Evolutionary conservation across 2,113 vertebrate genomes (phyloP).

Genomic region (Acanthisitta chloris): DNA sequence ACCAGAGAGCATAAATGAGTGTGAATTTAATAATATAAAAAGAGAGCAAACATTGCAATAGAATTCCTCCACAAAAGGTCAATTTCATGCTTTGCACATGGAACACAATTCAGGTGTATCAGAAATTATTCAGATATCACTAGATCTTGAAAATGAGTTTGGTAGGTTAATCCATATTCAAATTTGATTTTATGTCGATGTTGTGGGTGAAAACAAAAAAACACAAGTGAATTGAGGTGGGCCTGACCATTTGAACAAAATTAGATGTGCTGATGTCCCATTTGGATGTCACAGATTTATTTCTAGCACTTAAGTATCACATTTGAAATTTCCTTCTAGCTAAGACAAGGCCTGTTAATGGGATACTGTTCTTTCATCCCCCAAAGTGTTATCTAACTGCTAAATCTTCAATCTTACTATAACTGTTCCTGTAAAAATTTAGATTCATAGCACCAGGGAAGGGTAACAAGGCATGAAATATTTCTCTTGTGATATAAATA

Average conservation of each 20-base stretch:
- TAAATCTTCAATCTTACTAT: neutral
- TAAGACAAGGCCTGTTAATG: neutral
- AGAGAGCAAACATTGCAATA: neutral
- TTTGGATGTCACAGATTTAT: neutral
- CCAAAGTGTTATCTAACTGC: neutral
- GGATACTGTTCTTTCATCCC: neutral
- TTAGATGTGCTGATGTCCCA: neutral
- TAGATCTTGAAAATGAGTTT: neutral
- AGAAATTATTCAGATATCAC: neutral
- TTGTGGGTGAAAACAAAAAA: neutral
- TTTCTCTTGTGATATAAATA: neutral
- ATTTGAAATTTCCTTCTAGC: neutral
- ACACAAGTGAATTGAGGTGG: neutral
- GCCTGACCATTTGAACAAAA: neutral
- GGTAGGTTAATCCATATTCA: neutral
- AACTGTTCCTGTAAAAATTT: neutral
- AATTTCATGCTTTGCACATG: neutral
- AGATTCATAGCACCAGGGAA: neutral
- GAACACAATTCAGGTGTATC: neutral
- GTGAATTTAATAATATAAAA: slow-evolving; percentile 1
- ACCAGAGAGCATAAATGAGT: slow-evolving; percentile 3
- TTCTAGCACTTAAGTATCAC: neutral
- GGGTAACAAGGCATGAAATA: neutral
- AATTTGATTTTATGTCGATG: neutral
- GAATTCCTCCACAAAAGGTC: neutral